These are phyloP conservation scores for Eriosoma lanigerum DNA, from an alignment of 1,140 invertebrate species.

Conservation along the genomic window DNA sequence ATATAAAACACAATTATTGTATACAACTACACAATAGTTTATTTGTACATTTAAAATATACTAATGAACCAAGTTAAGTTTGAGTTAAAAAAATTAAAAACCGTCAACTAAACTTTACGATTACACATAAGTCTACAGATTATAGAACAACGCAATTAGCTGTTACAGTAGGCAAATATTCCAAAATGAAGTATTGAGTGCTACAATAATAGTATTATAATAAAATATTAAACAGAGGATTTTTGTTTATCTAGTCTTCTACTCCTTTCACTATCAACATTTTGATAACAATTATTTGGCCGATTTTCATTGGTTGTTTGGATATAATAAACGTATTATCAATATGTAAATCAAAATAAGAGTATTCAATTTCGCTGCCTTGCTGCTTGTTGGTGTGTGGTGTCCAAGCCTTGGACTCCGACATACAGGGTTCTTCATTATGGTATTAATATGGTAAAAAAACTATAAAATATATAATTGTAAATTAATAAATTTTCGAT, in stretches of 20 bases:
- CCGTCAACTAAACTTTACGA: background rate
- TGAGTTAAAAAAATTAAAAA: background rate
- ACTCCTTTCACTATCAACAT: conserved; percentile 24
- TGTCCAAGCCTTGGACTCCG: too few relatives aligned
- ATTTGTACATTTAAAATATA: background rate
- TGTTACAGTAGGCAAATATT: background rate
- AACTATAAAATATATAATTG: too few relatives aligned
- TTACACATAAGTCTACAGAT: too few relatives aligned
- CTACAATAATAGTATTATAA: too few relatives aligned
- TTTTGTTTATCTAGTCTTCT: background rate
- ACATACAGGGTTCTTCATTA: too few relatives aligned
- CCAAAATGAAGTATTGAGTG: background rate
- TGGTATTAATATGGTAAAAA: too few relatives aligned
- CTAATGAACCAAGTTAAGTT: background rate
- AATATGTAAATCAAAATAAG: too few relatives aligned
- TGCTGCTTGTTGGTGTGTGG: too few relatives aligned
- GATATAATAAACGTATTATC: too few relatives aligned
- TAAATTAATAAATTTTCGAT: too few relatives aligned
- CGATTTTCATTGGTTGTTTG: conserved; percentile 22
- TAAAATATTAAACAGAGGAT: too few relatives aligned
- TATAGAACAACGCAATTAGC: background rate
- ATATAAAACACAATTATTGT: background rate
- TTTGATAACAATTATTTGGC: conserved; percentile 33
- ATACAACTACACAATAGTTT: background rate
- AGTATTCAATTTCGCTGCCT: too few relatives aligned